Percentiles rank a stretch among this genome's conserved stretches.
Conservation (phyloP, 1,140 invertebrate genomes). For the Ostrea denselamellosa region DNA sequence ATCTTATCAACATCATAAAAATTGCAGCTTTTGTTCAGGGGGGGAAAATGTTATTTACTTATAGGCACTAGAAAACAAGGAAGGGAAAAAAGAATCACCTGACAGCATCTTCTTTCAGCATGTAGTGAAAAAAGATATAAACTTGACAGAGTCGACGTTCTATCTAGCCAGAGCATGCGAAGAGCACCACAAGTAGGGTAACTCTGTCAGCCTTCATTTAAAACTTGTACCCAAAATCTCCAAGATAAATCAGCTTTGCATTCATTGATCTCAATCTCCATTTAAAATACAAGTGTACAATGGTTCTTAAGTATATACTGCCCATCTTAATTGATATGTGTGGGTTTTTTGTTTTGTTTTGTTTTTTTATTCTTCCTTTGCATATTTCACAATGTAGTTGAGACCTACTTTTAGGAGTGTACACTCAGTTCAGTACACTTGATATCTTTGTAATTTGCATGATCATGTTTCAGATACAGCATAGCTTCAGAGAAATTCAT, state of each 20-base stretch:
- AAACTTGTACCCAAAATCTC: not conserved
- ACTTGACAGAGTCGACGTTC: not conserved
- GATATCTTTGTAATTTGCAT: not conserved
- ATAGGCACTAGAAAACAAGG: not conserved
- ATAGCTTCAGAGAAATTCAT: constrained; percentile 16
- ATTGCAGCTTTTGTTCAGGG: too few relatives aligned
- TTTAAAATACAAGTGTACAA: too few relatives aligned
- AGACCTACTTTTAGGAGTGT: too few relatives aligned
- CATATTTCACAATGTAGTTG: too few relatives aligned
- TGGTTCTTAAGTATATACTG: too few relatives aligned
- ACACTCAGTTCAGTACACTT: not conserved
- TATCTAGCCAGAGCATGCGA: not conserved
- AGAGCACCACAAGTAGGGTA: not conserved
- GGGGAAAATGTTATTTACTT: not conserved
- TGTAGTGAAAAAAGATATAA: not conserved
- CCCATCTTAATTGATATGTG: too few relatives aligned
- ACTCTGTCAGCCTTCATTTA: not conserved
- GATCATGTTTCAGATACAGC: not conserved
- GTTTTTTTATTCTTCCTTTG: too few relatives aligned
- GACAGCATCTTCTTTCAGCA: constrained; percentile 15
- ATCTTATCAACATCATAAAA: too few relatives aligned
- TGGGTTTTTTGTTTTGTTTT: too few relatives aligned
- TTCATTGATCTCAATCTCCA: too few relatives aligned
- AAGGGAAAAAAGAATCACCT: not conserved
- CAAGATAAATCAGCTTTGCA: too few relatives aligned